Evolutionary conservation across 2,113 vertebrate species (phyloP).

Genomic region (Cebus imitator): DNA sequence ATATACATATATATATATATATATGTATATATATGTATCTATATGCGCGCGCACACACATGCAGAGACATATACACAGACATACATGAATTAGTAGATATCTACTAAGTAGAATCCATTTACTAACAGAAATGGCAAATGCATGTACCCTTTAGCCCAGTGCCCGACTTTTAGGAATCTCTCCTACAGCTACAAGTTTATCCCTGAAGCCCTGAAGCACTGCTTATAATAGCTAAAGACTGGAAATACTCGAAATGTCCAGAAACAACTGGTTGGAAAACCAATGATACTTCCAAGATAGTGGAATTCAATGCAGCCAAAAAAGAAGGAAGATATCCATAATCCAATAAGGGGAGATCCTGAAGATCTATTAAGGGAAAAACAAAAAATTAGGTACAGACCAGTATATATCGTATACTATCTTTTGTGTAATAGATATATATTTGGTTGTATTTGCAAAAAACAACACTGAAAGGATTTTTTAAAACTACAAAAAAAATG

Average conservation of each 20-base stretch:
- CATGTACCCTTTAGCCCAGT: not conserved
- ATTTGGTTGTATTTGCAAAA: not conserved
- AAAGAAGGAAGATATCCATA: not conserved
- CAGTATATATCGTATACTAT: not conserved
- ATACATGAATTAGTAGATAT: not conserved
- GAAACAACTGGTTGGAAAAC: not conserved
- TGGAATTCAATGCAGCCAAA: not conserved
- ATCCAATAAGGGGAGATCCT: too few relatives aligned
- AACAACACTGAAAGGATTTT: not conserved
- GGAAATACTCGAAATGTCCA: not conserved
- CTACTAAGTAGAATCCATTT: not conserved
- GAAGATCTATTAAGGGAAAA: not conserved
- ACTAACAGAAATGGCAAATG: not conserved
- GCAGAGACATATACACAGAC: too few relatives aligned
- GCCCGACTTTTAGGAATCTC: not conserved
- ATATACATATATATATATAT: too few relatives aligned
- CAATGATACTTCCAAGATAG: not conserved
- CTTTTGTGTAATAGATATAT: not conserved
- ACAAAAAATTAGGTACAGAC: not conserved
- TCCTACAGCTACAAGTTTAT: not conserved
- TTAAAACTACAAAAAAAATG: not conserved
- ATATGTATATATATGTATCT: too few relatives aligned
- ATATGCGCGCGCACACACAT: accelerated
- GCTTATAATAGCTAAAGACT: not conserved
- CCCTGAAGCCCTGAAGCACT: not conserved